Evolutionary conservation across 2,797 vertebrate genomes (phyloP), one percentile per base, ranked within the genome.

Genomic region (Falco concolor): DNA sequence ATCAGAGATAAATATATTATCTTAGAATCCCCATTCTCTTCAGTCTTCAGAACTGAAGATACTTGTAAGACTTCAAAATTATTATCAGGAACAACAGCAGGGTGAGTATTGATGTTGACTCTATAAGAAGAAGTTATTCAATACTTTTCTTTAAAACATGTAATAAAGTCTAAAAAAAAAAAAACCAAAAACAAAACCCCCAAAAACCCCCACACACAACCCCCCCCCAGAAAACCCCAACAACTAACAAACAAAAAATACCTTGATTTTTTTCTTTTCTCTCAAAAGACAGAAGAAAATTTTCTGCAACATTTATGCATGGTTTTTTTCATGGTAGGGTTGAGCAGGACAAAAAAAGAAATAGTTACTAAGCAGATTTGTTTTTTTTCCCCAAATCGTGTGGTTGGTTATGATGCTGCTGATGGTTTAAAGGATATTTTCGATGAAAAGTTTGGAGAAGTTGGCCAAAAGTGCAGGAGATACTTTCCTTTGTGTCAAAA

Each of bases 211-310:
- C 38, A 40, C 32, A 18, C 7, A 38, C 36, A 38, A 10, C 5
- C 10, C 10, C 4, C 4, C 13, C 15, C 11, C 49, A 32, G 7
- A 36, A 42, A 67, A 54, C 6, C 17, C 9, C 14, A 40, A 42
- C 14, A 42, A 42, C 40, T 42, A 42, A 15, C 13, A 40, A 40
- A 40, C 40, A 42, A 28, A 52, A 4, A 10, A 18, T 44, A 36
- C 36, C 36, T 36, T 36, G 36, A 36, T 36, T 36, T 36, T 36
- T 36, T 36, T 36, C 36, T 36, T 36, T 36, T 36, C 36, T 36
- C 4, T 4, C 3, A 0, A 2, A 32, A 45, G 24, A 2, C 4
- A 68, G 3, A 24, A 7, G 6, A 73, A 4, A 85, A 81, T 57
- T 83, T 85, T 53, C 36, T 30, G 28, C 17, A 68, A 22, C 9